Conservation (phyloP, 2,113 vertebrate species). For the Dolichallabes microphthalmus region DNA sequence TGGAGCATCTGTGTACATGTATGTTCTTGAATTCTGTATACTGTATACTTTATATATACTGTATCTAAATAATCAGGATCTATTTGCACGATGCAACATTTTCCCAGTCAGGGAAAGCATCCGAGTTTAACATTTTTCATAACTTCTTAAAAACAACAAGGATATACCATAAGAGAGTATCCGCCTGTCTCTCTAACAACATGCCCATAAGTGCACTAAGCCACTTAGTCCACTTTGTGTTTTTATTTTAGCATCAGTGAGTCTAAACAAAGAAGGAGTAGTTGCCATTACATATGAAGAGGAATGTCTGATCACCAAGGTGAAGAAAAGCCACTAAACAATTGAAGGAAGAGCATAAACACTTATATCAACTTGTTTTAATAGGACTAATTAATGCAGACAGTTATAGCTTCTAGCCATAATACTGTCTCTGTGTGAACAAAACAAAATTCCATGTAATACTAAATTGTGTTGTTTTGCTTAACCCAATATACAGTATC, state of each 20-base stretch:
- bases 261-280: constrained; percentile 42
- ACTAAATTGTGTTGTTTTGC: not conserved
- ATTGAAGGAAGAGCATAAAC: constrained; percentile 49
- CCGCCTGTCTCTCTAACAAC: no score
- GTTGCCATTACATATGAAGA: constrained; percentile 1
- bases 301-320: constrained; percentile 32
- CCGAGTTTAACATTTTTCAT: not conserved
- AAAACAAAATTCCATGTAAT: not conserved
- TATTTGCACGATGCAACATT: not conserved
- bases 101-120: not conserved
- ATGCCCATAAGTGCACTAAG: not conserved
- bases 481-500: not conserved
- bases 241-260: constrained; percentile 24
- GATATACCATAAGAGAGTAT: not conserved
- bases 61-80: not conserved
- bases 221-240: not conserved
- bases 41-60: not conserved
- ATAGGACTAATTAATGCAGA: constrained; percentile 13
- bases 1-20: not conserved
- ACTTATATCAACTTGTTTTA: constrained; percentile 5
- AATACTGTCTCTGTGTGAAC: not conserved
- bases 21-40: not conserved
- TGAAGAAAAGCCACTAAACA: constrained; percentile 48
- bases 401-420: constrained; percentile 12
- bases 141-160: not conserved